phyloP scores from a whole-genome alignment of 1,140 invertebrate genomes.

The Portunus trituberculatus region DNA sequence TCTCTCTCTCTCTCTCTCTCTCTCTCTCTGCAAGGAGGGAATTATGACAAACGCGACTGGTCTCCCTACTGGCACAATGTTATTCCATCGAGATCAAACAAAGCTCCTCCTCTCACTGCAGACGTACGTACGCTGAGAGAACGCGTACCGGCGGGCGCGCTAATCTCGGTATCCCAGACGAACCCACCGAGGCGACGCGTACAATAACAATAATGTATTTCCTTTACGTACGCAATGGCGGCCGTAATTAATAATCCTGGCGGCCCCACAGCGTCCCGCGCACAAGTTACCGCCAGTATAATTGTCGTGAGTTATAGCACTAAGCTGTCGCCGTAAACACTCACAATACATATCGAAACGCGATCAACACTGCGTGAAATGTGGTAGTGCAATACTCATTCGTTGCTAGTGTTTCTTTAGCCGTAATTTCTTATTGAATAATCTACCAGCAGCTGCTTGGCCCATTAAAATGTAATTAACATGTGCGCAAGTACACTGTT shows the following conservation, averaged over 20 bases:
- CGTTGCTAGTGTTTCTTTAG: background rate
- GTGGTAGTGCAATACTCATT: background rate
- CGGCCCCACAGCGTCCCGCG: background rate
- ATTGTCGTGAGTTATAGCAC: background rate
- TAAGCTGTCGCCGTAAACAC: background rate
- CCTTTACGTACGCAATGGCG: background rate
- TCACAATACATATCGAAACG: constrained; percentile 23
- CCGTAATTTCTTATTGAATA: background rate
- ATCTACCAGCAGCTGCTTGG: background rate
- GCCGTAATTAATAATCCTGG: background rate
- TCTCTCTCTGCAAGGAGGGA: background rate
- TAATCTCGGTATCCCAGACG: background rate
- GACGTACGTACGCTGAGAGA: background rate
- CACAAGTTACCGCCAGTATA: constrained; percentile 10
- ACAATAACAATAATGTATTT: constrained; percentile 15
- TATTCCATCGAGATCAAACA: too few species aligned
- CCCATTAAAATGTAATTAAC: background rate
- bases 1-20: background rate
- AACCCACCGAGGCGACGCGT: background rate
- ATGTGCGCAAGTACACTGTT: background rate
- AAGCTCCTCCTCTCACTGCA: too few species aligned
- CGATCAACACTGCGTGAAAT: background rate
- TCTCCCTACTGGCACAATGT: too few species aligned
- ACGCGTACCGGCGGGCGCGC: background rate
- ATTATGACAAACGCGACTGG: background rate